Conservation (phyloP, 2,113 vertebrate species). For the Murina feae region DNA sequence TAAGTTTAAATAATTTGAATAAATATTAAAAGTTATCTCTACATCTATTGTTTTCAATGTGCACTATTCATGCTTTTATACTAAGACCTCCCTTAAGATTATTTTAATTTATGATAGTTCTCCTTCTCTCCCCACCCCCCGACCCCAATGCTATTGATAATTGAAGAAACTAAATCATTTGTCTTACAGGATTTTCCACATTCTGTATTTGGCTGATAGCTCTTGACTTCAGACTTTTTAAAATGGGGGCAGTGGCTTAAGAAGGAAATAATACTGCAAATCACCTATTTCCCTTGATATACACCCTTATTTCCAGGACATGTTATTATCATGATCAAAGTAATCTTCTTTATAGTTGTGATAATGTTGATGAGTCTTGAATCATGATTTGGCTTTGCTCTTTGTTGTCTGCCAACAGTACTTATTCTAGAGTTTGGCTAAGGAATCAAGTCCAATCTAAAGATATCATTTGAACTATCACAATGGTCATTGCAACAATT, state of each 20-base stretch:
- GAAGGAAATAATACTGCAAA: background rate
- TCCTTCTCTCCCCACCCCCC: no score
- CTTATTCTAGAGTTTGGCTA: background rate
- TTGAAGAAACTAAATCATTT: no score
- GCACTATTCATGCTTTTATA: no score
- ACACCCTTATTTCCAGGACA: background rate
- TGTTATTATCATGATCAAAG: background rate
- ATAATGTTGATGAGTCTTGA: background rate
- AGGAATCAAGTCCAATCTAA: background rate
- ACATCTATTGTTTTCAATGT: no score
- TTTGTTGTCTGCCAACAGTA: background rate
- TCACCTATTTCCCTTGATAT: background rate
- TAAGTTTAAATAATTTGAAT: no score
- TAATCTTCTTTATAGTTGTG: background rate
- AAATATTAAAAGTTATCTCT: no score
- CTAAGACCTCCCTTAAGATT: no score
- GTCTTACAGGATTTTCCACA: no score
- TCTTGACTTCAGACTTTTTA: background rate
- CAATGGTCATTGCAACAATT: background rate
- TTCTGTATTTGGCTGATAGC: background rate
- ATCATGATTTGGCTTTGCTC: background rate
- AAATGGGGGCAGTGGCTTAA: background rate
- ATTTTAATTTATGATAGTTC: no score
- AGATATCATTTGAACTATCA: background rate
- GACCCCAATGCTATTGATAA: no score